Percentiles rank a stretch among this genome's conserved stretches.
phyloP scores from a whole-genome alignment of 2,888 invertebrate species.

The Hyppa rectilinea region DNA sequence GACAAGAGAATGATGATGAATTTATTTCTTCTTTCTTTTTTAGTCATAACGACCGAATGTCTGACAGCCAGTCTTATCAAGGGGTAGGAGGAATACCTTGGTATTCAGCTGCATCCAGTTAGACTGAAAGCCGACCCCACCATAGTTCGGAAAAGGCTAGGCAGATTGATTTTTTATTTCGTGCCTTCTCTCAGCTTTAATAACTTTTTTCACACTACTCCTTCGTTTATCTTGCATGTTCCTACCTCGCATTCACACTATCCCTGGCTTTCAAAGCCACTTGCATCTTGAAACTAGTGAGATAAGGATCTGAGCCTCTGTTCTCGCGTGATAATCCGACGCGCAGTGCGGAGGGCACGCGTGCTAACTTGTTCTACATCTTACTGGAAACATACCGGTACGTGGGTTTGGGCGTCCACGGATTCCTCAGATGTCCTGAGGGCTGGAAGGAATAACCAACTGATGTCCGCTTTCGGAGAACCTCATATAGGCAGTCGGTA shows the following conservation, averaged over 20 bases:
- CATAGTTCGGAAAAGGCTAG: too few species aligned
- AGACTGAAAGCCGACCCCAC: too few species aligned
- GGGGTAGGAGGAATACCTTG: too few species aligned
- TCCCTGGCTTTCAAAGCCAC: constrained; percentile 1
- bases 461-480: not conserved
- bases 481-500: not conserved
- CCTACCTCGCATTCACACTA: not conserved
- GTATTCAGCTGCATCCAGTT: too few species aligned
- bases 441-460: too few species aligned
- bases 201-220: not conserved
- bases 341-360: constrained; percentile 19
- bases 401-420: not conserved
- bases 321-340: constrained; percentile 24
- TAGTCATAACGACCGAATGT: too few species aligned
- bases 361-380: constrained; percentile 30
- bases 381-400: not conserved
- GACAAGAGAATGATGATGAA: too few species aligned
- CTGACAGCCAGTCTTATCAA: too few species aligned
- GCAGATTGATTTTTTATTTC: not conserved
- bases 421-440: not conserved
- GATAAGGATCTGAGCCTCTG: constrained; percentile 27
- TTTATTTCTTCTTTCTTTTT: too few species aligned
- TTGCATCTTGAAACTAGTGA: constrained; percentile 4
- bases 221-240: not conserved
- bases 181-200: too few species aligned